Base-by-base conservation (phyloP, 2,113 vertebrate species). In the Sciurus niger region DNA sequence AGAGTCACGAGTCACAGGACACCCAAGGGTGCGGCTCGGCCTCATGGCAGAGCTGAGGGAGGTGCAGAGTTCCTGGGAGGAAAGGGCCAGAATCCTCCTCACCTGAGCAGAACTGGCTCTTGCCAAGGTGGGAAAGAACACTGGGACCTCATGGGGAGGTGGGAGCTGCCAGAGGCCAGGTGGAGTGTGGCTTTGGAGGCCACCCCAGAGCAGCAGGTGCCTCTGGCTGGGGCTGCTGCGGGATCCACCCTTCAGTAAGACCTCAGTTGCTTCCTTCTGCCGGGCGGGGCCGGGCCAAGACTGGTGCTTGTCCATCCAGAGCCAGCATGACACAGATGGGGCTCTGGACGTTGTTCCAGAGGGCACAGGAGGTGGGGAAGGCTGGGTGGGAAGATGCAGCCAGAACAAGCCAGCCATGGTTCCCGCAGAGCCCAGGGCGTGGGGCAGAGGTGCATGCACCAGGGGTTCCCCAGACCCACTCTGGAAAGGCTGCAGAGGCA, bases 21-120 rank as follows among this genome's bases (percentile, higher is more conserved):
- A 1, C n/a, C 37, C 30, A 6, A 1, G 9, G 63, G 0, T 0
- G 25, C 5, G 3, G 34, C 51, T 1, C 0, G 2, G 14, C 24
- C 24, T 70, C 40, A 7, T 16, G 11, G 55, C 51, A 76, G 40
- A 77, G n/a, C 18, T 58, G 20, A 7, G 13, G 28, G 51, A 24
- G 43, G 40, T 30, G 25, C 46, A 22, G 14, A 9, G 8, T 32
- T 46, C n/a, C 63, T 8, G 1, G 0, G 43, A 37, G 83, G 11
- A 65, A 12, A 22, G 20, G 58, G 58, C 28, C 28, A 34, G 30
- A 12, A 12, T 5, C 30, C 10, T 17, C 65, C 55, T n/a, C 34
- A 22, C 30, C 76, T 73, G 16, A 43, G 43, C 12, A 16, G 4
- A 70, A 10, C 11, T 1, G 76, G 48, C 12, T 60, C 67, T 51